A percentile compares a stretch with the other conserved stretches of the same genome.
These are phyloP conservation scores for Sebastes itinus DNA, from an alignment of 2,797 vertebrate species.

Conservation along the genomic window DNA sequence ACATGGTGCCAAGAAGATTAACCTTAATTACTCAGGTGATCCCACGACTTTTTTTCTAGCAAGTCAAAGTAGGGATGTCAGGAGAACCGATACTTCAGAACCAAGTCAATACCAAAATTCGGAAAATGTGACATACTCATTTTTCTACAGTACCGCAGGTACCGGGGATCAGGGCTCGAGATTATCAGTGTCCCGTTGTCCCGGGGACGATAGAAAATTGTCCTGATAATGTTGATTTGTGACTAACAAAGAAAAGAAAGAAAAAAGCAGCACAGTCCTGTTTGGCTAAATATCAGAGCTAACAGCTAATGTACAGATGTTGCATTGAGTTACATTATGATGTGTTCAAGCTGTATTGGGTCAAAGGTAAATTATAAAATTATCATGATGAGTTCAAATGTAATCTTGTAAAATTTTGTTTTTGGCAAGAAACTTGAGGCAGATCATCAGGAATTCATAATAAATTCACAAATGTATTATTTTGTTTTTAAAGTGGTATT, in stretches of 20 bases:
- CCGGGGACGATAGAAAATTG: not conserved
- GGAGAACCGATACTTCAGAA: not conserved
- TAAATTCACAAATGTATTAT: not conserved
- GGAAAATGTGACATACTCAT: not conserved
- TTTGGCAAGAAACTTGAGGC: too few species aligned
- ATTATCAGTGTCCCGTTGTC: not conserved
- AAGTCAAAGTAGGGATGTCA: not conserved
- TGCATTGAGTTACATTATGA: not conserved
- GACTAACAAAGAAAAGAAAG: not conserved
- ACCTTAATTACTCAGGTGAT: not conserved
- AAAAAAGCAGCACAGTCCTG: not conserved
- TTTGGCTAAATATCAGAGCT: not conserved
- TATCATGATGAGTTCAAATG: not conserved
- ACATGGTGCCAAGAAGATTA: not conserved
- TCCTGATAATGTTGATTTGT: not conserved
- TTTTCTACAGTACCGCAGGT: not conserved
- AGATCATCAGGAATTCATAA: too few species aligned
- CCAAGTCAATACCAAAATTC: not conserved
- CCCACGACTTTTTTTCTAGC: not conserved
- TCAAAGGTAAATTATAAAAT: not conserved
- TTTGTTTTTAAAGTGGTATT: not conserved
- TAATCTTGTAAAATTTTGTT: not conserved
- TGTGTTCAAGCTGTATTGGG: not conserved
- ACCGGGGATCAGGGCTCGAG: not conserved
- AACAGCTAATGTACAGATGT: not conserved